phyloP scores from a whole-genome alignment of 1,140 invertebrate species.

The Kradibia gibbosae region DNA sequence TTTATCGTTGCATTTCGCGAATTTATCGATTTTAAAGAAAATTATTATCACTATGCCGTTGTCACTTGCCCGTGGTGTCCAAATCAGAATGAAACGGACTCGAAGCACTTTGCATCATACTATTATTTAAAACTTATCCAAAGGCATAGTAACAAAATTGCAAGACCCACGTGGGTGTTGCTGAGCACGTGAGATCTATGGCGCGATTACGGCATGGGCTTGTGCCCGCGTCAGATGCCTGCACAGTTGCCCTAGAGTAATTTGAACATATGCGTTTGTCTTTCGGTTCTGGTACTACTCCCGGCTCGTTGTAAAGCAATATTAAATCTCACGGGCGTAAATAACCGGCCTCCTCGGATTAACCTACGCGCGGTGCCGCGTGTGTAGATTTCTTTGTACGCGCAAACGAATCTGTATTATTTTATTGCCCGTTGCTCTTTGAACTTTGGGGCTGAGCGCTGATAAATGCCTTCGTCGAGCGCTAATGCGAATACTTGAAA shows the following conservation, averaged over 20 bases:
- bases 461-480: too few species aligned
- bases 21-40: too few species aligned
- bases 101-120: neutral
- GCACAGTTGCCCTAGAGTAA: neutral
- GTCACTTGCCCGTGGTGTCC: too few species aligned
- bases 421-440: too few species aligned
- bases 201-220: neutral
- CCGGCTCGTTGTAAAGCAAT: slow-evolving; percentile 11
- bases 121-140: neutral
- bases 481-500: too few species aligned
- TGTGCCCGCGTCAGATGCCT: neutral
- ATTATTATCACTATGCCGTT: too few species aligned
- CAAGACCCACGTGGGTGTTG: neutral
- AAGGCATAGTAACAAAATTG: neutral
- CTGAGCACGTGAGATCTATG: neutral
- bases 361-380: neutral
- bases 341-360: slow-evolving; percentile 31
- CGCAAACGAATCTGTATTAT: too few species aligned
- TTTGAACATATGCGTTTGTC: slow-evolving; percentile 6
- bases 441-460: too few species aligned
- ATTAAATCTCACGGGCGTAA: slow-evolving; percentile 20
- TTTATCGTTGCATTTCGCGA: too few species aligned
- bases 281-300: neutral
- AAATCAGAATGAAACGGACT: neutral
- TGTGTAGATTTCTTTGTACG: neutral